phyloP scores from a whole-genome alignment of 2,113 vertebrate genomes.

The Abramis brama region DNA sequence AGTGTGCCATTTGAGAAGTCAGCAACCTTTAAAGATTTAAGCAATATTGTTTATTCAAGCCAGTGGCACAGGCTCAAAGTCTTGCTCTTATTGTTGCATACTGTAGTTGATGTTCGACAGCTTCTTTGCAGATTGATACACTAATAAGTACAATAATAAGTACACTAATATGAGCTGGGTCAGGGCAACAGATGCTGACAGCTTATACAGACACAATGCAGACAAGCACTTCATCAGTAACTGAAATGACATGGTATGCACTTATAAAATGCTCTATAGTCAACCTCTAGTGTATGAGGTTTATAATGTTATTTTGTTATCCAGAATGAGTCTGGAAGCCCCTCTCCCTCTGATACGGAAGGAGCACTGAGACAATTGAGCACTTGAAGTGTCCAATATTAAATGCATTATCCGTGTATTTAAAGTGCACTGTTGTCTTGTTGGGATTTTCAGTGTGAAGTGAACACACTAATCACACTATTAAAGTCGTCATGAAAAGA shows the following conservation, averaged over 20 bases:
- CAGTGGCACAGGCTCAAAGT: not conserved
- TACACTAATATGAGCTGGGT: not conserved
- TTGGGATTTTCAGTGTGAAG: too few species aligned
- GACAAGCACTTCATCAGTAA: too few species aligned
- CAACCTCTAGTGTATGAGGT: too few species aligned
- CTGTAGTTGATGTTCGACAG: not conserved
- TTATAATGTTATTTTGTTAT: not conserved
- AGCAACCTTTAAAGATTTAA: not conserved
- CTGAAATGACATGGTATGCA: too few species aligned
- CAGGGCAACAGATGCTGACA: not conserved
- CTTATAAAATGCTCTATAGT: too few species aligned
- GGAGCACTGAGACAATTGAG: not conserved
- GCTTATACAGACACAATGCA: not conserved
- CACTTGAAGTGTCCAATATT: not conserved
- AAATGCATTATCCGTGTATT: too few species aligned
- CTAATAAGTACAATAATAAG: not conserved
- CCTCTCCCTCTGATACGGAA: not conserved
- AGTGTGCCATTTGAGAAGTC: too few species aligned
- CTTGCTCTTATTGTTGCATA: not conserved
- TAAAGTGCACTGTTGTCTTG: too few species aligned
- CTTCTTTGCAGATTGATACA: too few species aligned
- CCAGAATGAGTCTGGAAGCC: not conserved
- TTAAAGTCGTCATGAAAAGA: too few species aligned
- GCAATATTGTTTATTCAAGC: not conserved
- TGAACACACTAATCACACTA: too few species aligned